Evolutionary conservation across 2,888 invertebrate species (phyloP).

Genomic region (Ectropis crepuscularia): DNA sequence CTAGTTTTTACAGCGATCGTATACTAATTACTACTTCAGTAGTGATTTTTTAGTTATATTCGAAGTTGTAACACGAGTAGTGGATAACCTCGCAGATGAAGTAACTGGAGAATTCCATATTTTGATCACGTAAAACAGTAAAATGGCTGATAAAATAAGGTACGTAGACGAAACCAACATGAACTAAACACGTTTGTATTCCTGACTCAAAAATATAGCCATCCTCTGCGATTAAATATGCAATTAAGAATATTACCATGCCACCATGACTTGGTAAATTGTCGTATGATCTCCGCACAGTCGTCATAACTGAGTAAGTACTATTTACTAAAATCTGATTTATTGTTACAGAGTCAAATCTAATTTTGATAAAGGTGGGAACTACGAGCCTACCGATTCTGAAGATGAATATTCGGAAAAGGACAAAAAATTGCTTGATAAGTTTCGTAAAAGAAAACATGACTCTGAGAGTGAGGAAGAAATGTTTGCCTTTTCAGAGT

Average conservation of each 20-base stretch:
- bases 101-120: conserved; percentile 10
- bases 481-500: conserved; percentile 85
- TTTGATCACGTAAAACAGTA: conserved; percentile 27
- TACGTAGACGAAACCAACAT: conserved; percentile 40
- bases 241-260: too few relatives aligned
- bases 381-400: conserved; percentile 88
- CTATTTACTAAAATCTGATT: not conserved
- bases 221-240: too few relatives aligned
- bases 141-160: conserved; percentile 64
- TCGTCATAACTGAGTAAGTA: not conserved
- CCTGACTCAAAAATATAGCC: not conserved
- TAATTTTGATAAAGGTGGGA: conserved; percentile 75
- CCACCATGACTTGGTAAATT: too few relatives aligned
- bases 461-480: conserved; percentile 86
- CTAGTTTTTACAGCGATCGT: not conserved
- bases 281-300: too few relatives aligned
- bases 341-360: conserved; percentile 68
- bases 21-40: not conserved
- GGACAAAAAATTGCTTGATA: conserved; percentile 86
- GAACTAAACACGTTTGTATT: not conserved
- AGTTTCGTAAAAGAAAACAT: conserved; percentile 82
- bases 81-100: conserved; percentile 45
- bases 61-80: not conserved
- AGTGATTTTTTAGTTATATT: not conserved
- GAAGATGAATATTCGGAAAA: conserved; percentile 89